phyloP scores from a whole-genome alignment of 2,888 invertebrate species.

The Cantharis rufa region DNA sequence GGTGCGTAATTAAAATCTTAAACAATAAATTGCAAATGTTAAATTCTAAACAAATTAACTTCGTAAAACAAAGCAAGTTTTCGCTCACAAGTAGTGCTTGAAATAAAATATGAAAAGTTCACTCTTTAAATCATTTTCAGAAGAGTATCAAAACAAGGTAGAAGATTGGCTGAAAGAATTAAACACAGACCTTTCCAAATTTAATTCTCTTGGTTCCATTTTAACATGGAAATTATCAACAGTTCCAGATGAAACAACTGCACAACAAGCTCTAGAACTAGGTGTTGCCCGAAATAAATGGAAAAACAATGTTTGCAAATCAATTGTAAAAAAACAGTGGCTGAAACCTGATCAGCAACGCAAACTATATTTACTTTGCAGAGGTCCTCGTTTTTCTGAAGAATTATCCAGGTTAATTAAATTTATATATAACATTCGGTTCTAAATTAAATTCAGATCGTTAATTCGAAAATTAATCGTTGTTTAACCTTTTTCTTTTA shows the following conservation, averaged over 20 bases:
- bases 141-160: conserved; percentile 39
- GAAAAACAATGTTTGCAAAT: conserved; percentile 49
- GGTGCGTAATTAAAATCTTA: not conserved
- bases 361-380: conserved; percentile 65
- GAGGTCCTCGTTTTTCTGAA: conserved; percentile 64
- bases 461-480: no score
- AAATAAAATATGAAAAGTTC: not conserved
- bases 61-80: not conserved
- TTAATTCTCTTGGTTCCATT: conserved; percentile 43
- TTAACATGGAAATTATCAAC: conserved; percentile 45
- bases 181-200: conserved; percentile 40
- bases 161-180: conserved; percentile 44
- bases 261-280: conserved; percentile 36
- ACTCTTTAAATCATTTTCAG: conserved; percentile 31
- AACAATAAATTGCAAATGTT: not conserved
- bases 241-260: conserved; percentile 35
- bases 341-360: conserved; percentile 52
- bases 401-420: conserved; percentile 60
- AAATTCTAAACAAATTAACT: not conserved
- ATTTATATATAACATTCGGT: not conserved
- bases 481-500: no score
- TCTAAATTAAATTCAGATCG: not conserved
- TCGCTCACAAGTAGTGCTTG: not conserved
- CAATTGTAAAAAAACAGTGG: conserved; percentile 32
- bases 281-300: conserved; percentile 46